Base-by-base conservation (phyloP, 35 echinoderm and acorn worm genomes). In the Stichopus chloronotus region DNA sequence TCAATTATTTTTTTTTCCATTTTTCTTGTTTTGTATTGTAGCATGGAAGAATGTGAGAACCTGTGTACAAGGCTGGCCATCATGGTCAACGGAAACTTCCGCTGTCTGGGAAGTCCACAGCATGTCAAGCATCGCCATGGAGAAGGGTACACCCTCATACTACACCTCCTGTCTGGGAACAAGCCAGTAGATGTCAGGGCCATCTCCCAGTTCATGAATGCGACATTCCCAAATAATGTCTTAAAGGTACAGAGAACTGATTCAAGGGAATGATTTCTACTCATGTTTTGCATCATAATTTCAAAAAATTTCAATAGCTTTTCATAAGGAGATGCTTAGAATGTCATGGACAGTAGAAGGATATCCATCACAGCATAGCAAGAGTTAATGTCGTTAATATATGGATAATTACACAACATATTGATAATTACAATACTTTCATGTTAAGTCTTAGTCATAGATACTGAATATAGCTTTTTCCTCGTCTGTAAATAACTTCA, bases 1-100 rank as follows among this genome's bases (percentile, higher is more conserved):
- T 43, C 30, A 43, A 43, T 43, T 1, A 43, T 43, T 43, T 0
- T 43, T 43, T 43, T 43, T 43, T 43, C 1, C 19, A n/a, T 72
- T 72, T 72, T 4, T 72, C 22, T 72, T n/a, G 6, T 19, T 4
- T n/a, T 72, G 5, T 76, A 87, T 58, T 77, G 5, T 90, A 98
- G 96, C 58, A 98, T 98, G 96, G 96, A 98, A 58, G 96, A 98
- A 79, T 98, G 96, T 79, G 96, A 98, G 80, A 89, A 93, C 25
- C 91, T 98, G 4, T 98, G 96, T 63, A 98, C 96, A 12, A 88
- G 96, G 57, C 79, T 98, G 56, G 96, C 96, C 57, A 98, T 98
- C 76, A 98, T 98, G 96, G 96, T 98, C 7, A 98, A 95, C 63
- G 96, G 96, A n/a, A 30, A 76, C 25, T 98, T 98, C 92, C 84